Evolutionary conservation across 2,113 vertebrate genomes (phyloP), one percentile per base, ranked within the genome.

Genomic region (Osmerus mordax): DNA sequence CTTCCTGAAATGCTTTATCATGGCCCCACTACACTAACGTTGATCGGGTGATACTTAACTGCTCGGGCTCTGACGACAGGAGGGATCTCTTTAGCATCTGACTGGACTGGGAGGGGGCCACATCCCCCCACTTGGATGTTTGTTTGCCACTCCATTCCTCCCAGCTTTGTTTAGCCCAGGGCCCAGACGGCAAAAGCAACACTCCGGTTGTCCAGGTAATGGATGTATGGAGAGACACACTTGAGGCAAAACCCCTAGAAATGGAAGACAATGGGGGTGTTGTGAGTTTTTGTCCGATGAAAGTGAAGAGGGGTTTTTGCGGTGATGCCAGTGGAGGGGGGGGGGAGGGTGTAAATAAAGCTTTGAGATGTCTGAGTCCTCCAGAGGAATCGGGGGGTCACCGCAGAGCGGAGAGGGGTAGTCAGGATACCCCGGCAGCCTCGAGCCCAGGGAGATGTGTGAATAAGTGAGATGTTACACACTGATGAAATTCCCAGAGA

Each of bases 381-480:
- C 60, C 52, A 68, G 21, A 65, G 78, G 73, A 78, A 84, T 74
- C 71, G 0, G 69, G 13, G 13, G 83, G 82, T 81, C 84, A 78
- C 23, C 1, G 72, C 51, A 41, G 36, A 1, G 32, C 54, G 76
- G 81, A 80, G 70, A 4, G 62, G 65, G 60, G 2, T 66, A 71
- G 67, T 59, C 36, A 41, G 32, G 67, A 41, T 78, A 54, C 18
- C 58, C 18, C 16, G 71, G 67, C 77, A 73, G 73, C 14, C 65
- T 71, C 18, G 79, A 78, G 71, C 36, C 70, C 47, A 4, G 61
- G 67, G 72, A 86, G 84, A 87, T 32, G 85, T 88, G 87, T 88
- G 87, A 91, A 88, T 87, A 90, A 92, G 89, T 89, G 89, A 92
- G 88, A 89, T 84, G 86, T 90, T 88, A 87, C 89, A 87, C 74